A percentile compares a stretch with the other conserved stretches of the same genome.
phyloP scores from a whole-genome alignment of 2,797 vertebrate species.

The Ibycter americanus region DNA sequence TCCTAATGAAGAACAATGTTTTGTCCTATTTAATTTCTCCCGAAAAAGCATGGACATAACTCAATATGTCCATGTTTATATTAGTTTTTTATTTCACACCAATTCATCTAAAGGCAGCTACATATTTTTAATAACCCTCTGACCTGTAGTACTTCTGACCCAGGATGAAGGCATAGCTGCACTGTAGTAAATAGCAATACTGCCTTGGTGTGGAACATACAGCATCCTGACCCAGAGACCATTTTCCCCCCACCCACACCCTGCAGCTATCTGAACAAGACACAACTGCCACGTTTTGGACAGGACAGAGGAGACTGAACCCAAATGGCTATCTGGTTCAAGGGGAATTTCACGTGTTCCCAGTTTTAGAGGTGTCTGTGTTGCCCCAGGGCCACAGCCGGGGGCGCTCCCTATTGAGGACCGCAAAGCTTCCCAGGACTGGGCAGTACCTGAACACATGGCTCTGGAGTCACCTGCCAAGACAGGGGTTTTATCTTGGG shows the following conservation, averaged over 20 bases:
- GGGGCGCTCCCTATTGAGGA: background rate
- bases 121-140: background rate
- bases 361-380: background rate
- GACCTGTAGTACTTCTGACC: background rate
- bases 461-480: background rate
- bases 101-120: background rate
- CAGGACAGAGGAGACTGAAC: background rate
- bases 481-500: background rate
- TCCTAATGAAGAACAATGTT: background rate
- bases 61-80: background rate
- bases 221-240: background rate
- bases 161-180: background rate
- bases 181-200: background rate
- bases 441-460: rapidly evolving
- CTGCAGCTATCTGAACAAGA: background rate
- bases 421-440: background rate
- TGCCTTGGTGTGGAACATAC: rapidly evolving
- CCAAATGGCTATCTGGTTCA: background rate
- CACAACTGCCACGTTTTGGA: background rate
- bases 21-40: background rate
- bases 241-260: background rate
- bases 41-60: background rate
- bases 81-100: background rate
- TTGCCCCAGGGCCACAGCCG: background rate
- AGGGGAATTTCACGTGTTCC: background rate